phyloP scores from a whole-genome alignment of 2,888 invertebrate genomes.

The Drosophila peninsularis region DNA sequence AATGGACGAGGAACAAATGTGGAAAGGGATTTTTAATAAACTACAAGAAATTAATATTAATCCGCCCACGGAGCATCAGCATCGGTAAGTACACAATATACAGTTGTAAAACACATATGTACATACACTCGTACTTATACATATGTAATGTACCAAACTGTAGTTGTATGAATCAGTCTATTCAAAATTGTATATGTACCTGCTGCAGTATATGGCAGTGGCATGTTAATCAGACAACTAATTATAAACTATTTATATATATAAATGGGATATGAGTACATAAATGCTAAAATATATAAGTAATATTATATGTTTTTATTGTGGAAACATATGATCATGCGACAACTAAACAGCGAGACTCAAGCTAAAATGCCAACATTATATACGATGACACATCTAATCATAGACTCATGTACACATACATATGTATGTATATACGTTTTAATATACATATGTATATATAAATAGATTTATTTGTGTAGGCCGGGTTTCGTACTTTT shows the following conservation, averaged over 20 bases:
- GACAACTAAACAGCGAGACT: neutral
- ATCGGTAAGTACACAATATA: conserved; percentile 86
- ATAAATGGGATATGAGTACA: neutral
- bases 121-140: neutral
- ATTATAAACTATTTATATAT: neutral
- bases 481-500: neutral
- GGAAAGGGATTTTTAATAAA: conserved; percentile 90
- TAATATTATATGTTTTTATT: neutral
- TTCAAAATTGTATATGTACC: conserved; percentile 6
- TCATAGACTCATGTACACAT: neutral
- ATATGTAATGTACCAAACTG: neutral
- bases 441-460: neutral
- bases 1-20: conserved; percentile 90
- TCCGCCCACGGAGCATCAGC: conserved; percentile 88
- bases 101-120: neutral
- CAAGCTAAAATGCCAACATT: neutral
- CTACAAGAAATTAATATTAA: conserved; percentile 87
- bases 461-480: neutral
- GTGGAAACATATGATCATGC: neutral
- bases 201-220: neutral
- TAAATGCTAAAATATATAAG: neutral
- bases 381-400: conserved; percentile 9
- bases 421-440: neutral
- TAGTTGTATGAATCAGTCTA: conserved; percentile 5
- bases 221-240: conserved; percentile 6